Conservation (phyloP, 2,888 invertebrate species). For the Argyresthia goedartella region DNA sequence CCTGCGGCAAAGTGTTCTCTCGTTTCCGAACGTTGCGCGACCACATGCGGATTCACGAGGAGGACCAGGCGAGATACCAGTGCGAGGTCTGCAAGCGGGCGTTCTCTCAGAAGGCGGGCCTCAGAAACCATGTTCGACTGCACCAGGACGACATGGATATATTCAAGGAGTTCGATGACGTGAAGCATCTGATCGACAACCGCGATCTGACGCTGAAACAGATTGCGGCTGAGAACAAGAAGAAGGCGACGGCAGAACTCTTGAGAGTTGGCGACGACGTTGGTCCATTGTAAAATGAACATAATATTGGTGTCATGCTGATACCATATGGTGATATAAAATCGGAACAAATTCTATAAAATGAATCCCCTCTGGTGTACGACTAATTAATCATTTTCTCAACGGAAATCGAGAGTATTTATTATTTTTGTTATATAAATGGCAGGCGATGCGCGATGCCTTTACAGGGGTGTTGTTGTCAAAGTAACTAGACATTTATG, state of each 20-base stretch:
- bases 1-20: slow-evolving; percentile 47
- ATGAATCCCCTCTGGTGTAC: too few relatives aligned
- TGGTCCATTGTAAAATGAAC: too few relatives aligned
- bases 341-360: too few relatives aligned
- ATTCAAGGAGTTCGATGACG: slow-evolving; percentile 62
- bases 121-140: slow-evolving; percentile 49
- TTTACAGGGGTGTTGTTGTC: too few relatives aligned
- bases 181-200: slow-evolving; percentile 57
- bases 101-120: slow-evolving; percentile 53
- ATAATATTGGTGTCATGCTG: too few relatives aligned
- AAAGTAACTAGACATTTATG: too few relatives aligned
- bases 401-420: too few relatives aligned
- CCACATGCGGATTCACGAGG: slow-evolving; percentile 47
- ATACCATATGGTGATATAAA: too few relatives aligned
- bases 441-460: too few relatives aligned
- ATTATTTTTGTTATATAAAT: too few relatives aligned
- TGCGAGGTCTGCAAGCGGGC: slow-evolving; percentile 56
- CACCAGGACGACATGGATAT: slow-evolving; percentile 61
- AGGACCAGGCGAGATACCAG: slow-evolving; percentile 39
- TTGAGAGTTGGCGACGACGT: background rate
- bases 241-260: slow-evolving; percentile 13
- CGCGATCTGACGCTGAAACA: slow-evolving; percentile 56
- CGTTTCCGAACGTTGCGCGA: slow-evolving; percentile 43
- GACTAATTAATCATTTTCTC: too few relatives aligned
- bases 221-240: slow-evolving; percentile 51